A percentile compares a stretch with the other conserved stretches of the same genome.
These are phyloP conservation scores for Pachyuromys duprasi DNA, from an alignment of 2,797 vertebrate species.

Conservation along the genomic window DNA sequence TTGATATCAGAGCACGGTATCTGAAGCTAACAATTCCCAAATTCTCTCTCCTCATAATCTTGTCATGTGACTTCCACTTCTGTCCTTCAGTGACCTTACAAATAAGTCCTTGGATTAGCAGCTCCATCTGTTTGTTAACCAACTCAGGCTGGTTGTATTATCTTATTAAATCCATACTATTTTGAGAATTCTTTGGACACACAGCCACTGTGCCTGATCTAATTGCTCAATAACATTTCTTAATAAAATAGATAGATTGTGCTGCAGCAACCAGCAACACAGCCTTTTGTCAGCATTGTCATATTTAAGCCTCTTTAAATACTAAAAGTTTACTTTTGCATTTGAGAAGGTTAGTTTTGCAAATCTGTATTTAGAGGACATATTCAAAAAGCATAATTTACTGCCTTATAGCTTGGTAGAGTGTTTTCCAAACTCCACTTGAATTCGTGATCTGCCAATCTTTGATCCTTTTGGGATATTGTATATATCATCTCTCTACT, in stretches of 20 bases:
- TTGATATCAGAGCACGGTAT: not conserved
- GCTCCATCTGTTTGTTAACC: not conserved
- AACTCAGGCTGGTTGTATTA: not conserved
- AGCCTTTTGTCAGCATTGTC: not conserved
- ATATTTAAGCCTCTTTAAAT: not conserved
- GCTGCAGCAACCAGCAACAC: fast-evolving
- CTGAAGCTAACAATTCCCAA: not conserved
- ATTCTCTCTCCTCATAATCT: not conserved
- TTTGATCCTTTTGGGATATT: not conserved
- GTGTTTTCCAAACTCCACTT: not conserved
- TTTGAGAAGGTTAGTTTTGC: not conserved
- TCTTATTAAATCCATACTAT: not conserved
- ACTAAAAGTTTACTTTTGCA: not conserved
- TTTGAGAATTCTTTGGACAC: not conserved
- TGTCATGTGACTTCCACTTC: not conserved
- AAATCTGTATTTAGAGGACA: not conserved
- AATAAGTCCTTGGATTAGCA: conserved; percentile 10
- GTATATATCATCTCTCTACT: not conserved
- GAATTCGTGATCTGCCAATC: not conserved
- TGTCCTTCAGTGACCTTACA: conserved; percentile 24
- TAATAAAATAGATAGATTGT: not conserved
- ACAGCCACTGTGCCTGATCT: not conserved
- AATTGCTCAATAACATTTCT: not conserved
- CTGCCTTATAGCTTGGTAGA: not conserved
- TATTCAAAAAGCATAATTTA: not conserved